A percentile compares a stretch with the other conserved stretches of the same genome.
Conservation (phyloP, 2,888 invertebrate species). For the Cyaniris semiargus region DNA sequence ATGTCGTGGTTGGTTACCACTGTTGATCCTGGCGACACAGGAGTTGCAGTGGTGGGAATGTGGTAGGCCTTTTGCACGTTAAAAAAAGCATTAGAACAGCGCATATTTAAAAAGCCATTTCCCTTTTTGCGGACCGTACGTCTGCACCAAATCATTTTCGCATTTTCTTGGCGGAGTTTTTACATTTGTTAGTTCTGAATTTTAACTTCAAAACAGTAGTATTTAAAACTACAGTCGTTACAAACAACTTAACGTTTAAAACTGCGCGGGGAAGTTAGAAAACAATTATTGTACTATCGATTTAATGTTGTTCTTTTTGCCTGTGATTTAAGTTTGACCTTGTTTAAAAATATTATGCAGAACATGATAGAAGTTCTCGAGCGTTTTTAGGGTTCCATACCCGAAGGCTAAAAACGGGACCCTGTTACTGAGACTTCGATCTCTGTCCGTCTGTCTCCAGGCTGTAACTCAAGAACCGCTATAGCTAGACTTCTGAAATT, state of each 20-base stretch:
- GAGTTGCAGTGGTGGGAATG: too few relatives aligned
- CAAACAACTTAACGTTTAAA: constrained; percentile 23
- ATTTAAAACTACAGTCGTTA: constrained; percentile 23
- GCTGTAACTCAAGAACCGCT: too few relatives aligned
- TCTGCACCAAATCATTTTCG: constrained; percentile 42
- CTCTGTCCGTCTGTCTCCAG: too few relatives aligned
- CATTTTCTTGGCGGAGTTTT: constrained; percentile 39
- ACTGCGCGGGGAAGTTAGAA: neutral
- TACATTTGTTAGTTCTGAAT: constrained; percentile 36
- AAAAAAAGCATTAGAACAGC: neutral
- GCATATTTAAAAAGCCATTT: neutral
- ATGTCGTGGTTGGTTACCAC: too few relatives aligned
- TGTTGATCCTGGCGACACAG: too few relatives aligned
- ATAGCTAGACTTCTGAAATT: too few relatives aligned
- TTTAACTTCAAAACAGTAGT: constrained; percentile 34
- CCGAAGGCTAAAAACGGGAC: too few relatives aligned
- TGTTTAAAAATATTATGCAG: neutral
- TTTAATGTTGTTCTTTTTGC: neutral
- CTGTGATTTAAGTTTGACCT: neutral
- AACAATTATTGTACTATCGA: constrained; percentile 10
- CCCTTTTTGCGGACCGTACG: constrained; percentile 8
- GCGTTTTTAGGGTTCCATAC: too few relatives aligned
- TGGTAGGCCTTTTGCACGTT: too few relatives aligned
- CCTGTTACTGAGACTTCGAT: too few relatives aligned
- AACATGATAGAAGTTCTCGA: neutral